Conservation (phyloP, 2,797 vertebrate genomes). For the Clamator glandarius region DNA sequence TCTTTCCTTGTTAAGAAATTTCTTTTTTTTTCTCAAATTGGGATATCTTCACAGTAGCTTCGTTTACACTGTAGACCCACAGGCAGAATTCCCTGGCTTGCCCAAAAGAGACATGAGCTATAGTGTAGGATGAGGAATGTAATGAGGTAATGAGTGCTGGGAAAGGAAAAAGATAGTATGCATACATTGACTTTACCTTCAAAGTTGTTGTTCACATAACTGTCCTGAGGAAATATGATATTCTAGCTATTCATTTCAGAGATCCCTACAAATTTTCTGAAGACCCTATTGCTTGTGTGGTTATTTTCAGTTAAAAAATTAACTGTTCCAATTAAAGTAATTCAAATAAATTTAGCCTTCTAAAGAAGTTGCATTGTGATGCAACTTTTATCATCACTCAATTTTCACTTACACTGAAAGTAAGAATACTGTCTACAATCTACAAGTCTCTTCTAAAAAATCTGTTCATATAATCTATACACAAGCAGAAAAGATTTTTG, state of each 20-base stretch:
- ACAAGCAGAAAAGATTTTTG: neutral
- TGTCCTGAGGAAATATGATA: neutral
- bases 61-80: neutral
- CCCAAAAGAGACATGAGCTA: neutral
- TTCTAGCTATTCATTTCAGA: neutral
- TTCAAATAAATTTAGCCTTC: neutral
- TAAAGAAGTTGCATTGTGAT: neutral
- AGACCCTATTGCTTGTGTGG: neutral
- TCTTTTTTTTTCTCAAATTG: neutral
- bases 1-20: neutral
- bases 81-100: neutral
- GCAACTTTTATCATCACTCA: neutral
- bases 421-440: neutral
- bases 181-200: accelerated
- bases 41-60: neutral
- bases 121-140: neutral
- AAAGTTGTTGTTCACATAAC: neutral
- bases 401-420: neutral
- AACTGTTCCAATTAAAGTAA: neutral
- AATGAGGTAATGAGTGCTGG: neutral
- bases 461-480: neutral
- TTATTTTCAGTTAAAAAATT: neutral
- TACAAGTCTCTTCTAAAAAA: neutral
- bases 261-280: neutral
- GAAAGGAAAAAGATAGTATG: neutral